Conservation (phyloP, 2,113 vertebrate genomes). For the Lucifuga dentata region DNA sequence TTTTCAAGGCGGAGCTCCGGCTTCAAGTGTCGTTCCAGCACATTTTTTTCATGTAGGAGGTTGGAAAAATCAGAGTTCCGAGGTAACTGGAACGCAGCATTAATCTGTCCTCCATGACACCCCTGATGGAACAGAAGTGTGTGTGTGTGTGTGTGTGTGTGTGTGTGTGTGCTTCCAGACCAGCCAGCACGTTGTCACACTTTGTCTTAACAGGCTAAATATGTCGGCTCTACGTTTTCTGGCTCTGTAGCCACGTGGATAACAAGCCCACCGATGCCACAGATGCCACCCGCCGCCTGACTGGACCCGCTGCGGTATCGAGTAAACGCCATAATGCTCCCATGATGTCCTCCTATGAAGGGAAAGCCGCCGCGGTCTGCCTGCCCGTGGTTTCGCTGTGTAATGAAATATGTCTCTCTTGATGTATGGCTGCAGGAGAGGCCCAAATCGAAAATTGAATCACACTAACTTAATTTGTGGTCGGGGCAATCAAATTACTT, state of each 20-base stretch:
- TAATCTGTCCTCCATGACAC: no score
- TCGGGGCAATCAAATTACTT: conserved; percentile 88
- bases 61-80: no score
- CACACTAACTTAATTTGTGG: conserved; percentile 90
- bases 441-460: conserved; percentile 88
- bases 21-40: no score
- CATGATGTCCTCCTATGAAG: conserved; percentile 83
- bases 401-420: conserved; percentile 88
- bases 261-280: conserved; percentile 60
- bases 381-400: conserved; percentile 78
- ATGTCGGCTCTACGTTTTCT: conserved; percentile 7
- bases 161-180: neutral
- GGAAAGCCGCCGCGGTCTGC: conserved; percentile 57
- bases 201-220: conserved; percentile 37
- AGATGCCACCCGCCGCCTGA: conserved; percentile 16
- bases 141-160: no score
- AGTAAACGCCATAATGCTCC: conserved; percentile 81
- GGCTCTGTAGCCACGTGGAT: conserved; percentile 40
- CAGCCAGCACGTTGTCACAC: conserved; percentile 30
- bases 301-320: conserved; percentile 60
- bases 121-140: neutral
- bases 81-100: no score
- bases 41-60: no score
- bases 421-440: conserved; percentile 86
- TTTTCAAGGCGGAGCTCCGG: no score